A percentile compares a stretch with the other conserved stretches of the same genome.
Evolutionary conservation across 2,113 vertebrate genomes (phyloP).

Genomic region (Heliornis fulica): DNA sequence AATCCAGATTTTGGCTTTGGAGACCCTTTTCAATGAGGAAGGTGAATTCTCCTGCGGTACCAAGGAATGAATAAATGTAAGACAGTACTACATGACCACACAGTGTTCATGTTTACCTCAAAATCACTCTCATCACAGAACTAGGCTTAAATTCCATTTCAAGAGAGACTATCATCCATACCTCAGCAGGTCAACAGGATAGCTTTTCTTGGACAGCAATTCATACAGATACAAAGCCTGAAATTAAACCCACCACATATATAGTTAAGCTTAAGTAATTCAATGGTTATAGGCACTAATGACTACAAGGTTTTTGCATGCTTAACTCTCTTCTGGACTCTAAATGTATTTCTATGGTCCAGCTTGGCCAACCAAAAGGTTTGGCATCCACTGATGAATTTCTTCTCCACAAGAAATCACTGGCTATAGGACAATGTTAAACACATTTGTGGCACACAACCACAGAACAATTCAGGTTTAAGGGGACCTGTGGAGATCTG

Average conservation of each 20-base stretch:
- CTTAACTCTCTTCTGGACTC: neutral
- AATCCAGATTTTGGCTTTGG: neutral
- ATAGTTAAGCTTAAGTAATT: neutral
- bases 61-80: neutral
- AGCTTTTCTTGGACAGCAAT: constrained; percentile 54
- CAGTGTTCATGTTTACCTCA: neutral
- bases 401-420: neutral
- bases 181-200: constrained; percentile 71
- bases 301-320: neutral
- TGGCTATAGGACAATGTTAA: neutral
- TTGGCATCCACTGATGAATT: neutral
- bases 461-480: neutral
- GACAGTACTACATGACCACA: neutral
- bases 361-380: neutral
- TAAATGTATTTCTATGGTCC: neutral
- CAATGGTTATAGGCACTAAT: neutral
- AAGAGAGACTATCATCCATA: constrained; percentile 40
- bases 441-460: neutral
- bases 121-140: neutral
- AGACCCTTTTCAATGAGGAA: neutral
- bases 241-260: constrained; percentile 14
- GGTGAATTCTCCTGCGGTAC: neutral
- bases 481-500: neutral
- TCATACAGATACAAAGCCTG: constrained; percentile 81
- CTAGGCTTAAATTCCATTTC: neutral